phyloP scores from a whole-genome alignment of 2,113 vertebrate species.

The Eonycteris spelaea region DNA sequence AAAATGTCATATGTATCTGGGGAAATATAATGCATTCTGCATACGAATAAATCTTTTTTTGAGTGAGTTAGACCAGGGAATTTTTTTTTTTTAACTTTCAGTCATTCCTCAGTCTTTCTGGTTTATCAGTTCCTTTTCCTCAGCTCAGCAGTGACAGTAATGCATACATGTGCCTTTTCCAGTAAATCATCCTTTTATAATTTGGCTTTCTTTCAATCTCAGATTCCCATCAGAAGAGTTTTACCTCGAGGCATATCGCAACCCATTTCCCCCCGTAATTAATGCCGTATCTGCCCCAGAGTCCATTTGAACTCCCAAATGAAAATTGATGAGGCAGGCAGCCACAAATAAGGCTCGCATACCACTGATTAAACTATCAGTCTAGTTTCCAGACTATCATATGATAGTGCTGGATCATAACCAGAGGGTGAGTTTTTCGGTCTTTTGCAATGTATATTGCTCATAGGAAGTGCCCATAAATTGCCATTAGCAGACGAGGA shows the following conservation, averaged over 20 bases:
- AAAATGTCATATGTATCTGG: constrained; percentile 53
- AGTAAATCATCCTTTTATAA: constrained; percentile 78
- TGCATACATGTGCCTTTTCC: constrained; percentile 75
- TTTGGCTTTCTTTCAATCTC: constrained; percentile 75
- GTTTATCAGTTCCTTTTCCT: constrained; percentile 73
- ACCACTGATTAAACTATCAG: constrained; percentile 59
- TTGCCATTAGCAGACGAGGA: constrained; percentile 38
- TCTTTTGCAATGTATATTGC: constrained; percentile 50
- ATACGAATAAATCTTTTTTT: constrained; percentile 58
- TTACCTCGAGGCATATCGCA: constrained; percentile 77
- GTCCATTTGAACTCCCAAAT: constrained; percentile 76
- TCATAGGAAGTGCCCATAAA: constrained; percentile 25
- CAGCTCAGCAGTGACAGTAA: constrained; percentile 53
- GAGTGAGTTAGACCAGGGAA: constrained; percentile 24
- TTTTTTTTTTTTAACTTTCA: not conserved
- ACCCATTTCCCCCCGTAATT: constrained; percentile 80
- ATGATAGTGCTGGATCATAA: not conserved
- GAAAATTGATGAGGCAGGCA: constrained; percentile 80
- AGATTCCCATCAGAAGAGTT: constrained; percentile 77
- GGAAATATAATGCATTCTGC: constrained; percentile 59
- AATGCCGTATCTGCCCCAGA: constrained; percentile 79
- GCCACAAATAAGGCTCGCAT: constrained; percentile 66
- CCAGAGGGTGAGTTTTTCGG: not conserved
- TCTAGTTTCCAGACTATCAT: constrained; percentile 27
- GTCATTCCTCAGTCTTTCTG: constrained; percentile 63